These are phyloP conservation scores for Platysteira castanea DNA, from an alignment of 2,113 vertebrate species.

Conservation along the genomic window DNA sequence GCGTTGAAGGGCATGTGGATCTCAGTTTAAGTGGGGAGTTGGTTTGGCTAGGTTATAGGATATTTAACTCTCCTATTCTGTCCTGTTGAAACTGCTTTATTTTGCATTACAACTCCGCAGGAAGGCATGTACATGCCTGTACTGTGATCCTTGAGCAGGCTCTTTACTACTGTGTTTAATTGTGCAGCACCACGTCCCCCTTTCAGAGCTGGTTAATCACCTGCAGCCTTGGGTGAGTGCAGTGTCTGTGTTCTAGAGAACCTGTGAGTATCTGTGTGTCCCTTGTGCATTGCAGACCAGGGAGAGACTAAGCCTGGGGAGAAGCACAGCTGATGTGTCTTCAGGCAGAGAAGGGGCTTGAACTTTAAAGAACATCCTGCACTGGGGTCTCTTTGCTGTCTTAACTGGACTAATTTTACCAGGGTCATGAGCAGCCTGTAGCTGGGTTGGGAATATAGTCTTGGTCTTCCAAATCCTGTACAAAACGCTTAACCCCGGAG, in stretches of 20 bases:
- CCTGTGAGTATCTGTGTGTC: not conserved
- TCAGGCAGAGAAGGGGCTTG: not conserved
- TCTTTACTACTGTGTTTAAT: not conserved
- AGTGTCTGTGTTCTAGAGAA: not conserved
- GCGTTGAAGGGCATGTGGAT: not conserved
- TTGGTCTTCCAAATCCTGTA: not conserved
- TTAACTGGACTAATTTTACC: not conserved
- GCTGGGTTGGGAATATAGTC: not conserved
- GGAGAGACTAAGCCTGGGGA: not conserved
- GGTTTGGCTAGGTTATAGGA: not conserved
- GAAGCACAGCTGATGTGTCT: not conserved
- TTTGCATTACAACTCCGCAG: not conserved
- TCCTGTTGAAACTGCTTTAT: not conserved
- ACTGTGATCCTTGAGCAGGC: not conserved
- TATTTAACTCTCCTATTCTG: not conserved
- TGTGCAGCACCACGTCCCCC: not conserved
- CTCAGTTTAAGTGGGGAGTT: not conserved
- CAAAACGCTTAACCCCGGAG: not conserved
- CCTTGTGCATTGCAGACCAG: not conserved
- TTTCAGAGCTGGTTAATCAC: not conserved
- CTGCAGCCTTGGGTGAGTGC: not conserved
- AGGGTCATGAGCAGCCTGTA: not conserved
- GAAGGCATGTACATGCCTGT: not conserved
- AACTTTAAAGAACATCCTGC: not conserved
- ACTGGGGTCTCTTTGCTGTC: not conserved